A percentile compares a stretch with the other conserved stretches of the same genome.
These are phyloP conservation scores for Malachius bipustulatus DNA, from an alignment of 2,888 invertebrate species.

Conservation along the genomic window DNA sequence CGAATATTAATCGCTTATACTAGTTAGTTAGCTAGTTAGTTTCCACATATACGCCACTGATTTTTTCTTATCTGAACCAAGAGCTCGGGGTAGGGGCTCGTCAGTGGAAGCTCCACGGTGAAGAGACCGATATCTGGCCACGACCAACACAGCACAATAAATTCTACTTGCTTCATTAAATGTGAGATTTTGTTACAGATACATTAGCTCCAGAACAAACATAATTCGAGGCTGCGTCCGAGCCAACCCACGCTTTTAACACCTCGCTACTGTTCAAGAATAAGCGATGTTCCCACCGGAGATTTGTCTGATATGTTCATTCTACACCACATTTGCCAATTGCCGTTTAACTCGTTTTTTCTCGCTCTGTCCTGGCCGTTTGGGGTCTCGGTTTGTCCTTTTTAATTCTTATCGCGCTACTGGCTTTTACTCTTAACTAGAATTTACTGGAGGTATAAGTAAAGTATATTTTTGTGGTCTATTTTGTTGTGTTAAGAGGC, in stretches of 20 bases:
- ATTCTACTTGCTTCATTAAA: slow-evolving; percentile 32
- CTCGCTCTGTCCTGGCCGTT: too few relatives aligned
- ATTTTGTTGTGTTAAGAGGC: too few relatives aligned
- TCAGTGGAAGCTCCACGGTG: slow-evolving; percentile 15
- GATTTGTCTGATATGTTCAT: slow-evolving; percentile 20
- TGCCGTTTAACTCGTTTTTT: slow-evolving; percentile 13
- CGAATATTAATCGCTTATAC: too few relatives aligned
- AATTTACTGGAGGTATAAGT: too few relatives aligned
- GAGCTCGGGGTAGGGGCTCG: slow-evolving; percentile 17
- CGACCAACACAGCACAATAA: slow-evolving; percentile 22
- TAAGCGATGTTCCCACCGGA: slow-evolving; percentile 24
- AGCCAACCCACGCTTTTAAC: slow-evolving; percentile 31
- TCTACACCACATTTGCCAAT: slow-evolving; percentile 11
- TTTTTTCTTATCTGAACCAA: slow-evolving; percentile 17
- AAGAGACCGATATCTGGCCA: not conserved
- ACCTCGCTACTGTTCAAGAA: slow-evolving; percentile 30
- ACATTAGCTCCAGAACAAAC: slow-evolving; percentile 35
- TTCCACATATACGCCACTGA: too few relatives aligned
- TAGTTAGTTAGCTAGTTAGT: too few relatives aligned
- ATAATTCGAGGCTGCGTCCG: slow-evolving; percentile 31
- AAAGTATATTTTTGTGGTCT: too few relatives aligned
- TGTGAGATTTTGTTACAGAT: slow-evolving; percentile 34
- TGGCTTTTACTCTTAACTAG: too few relatives aligned
- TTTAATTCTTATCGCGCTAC: too few relatives aligned
- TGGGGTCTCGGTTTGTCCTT: too few relatives aligned